phyloP scores from a whole-genome alignment of 2,888 invertebrate species.

The Archips xylosteana region DNA sequence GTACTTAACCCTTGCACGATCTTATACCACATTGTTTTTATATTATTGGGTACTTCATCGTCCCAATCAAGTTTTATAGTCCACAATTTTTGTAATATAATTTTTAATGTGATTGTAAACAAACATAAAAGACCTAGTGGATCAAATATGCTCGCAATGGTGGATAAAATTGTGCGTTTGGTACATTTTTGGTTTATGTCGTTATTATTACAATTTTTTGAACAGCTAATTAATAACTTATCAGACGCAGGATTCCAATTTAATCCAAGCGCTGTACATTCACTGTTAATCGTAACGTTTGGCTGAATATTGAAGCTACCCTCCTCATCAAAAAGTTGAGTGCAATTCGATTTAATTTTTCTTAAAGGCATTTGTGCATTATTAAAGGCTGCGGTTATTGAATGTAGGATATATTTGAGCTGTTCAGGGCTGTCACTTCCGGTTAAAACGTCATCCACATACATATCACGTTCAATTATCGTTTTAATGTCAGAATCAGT shows the following conservation, averaged over 20 bases:
- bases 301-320: neutral
- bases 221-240: slow-evolving; percentile 4
- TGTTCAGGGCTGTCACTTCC: too few relatives aligned
- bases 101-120: too few relatives aligned
- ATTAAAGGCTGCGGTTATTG: neutral
- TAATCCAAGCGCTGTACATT: neutral
- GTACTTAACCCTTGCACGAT: slow-evolving; percentile 1
- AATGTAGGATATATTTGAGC: too few relatives aligned
- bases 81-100: neutral
- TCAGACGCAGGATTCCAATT: slow-evolving; percentile 10
- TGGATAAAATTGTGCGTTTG: slow-evolving; percentile 8
- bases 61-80: too few relatives aligned
- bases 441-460: too few relatives aligned
- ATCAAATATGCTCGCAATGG: slow-evolving; percentile 2
- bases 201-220: neutral
- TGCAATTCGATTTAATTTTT: slow-evolving; percentile 15
- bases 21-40: too few relatives aligned
- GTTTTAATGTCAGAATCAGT: too few relatives aligned
- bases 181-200: neutral
- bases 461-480: too few relatives aligned
- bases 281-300: neutral
- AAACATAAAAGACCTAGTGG: neutral
- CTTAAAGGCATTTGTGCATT: slow-evolving; percentile 1
- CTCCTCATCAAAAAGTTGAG: neutral
- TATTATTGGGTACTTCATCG: too few relatives aligned